Base-by-base conservation (phyloP, 1,140 invertebrate species). In the Steinernema feltiae region DNA sequence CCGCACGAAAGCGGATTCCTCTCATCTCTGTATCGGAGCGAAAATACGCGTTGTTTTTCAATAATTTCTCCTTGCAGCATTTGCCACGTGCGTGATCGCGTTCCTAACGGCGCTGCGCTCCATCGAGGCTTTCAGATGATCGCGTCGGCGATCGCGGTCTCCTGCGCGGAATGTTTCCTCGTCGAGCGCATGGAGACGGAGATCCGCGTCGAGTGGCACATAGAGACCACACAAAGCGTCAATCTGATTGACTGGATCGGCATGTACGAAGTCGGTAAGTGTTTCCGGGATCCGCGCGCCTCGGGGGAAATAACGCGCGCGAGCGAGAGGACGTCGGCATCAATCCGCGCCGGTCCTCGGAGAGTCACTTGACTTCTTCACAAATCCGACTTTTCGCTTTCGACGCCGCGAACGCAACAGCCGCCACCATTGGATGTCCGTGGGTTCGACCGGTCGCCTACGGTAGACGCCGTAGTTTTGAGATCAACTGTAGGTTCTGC, bases 171-270 rank as follows among this genome's bases (percentile, higher is more conserved):
- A 21, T 63, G 53, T 27, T 15, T 63, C 15, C 12, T 63, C 24
- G 15, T 27, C 53, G 53, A 27, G 15, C 53, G 53, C 53, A 12
- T 63, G 53, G 53, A 63, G 12, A 27, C 15, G 12, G 24, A 63
- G 53, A 15, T 63, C 24, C 12, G 53, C 53, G 53, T 63, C 15
- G 12, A 63, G 24, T 63, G 53, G 53, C 7, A 21, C 53, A 15
- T 63, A 7, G 53, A 15, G 53, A 15, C 53, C 53, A 63, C 53
- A n/a, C n/a, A n/a, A n/a, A n/a, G n/a, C n/a, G 53, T 63, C 12
- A 78, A 71, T 41, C 70, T 79, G 1, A 18, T 80, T 21, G 79
- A 80, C 48, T 80, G 79, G 79, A 77, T 80, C 70, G 79, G 79
- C 7, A 46, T 80, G 32, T 80, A 74, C 73, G 46, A 70, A 71